Percentiles rank a stretch among this genome's conserved stretches.
Evolutionary conservation across 2,113 vertebrate species (phyloP).

Genomic region (Nipponia nippon): DNA sequence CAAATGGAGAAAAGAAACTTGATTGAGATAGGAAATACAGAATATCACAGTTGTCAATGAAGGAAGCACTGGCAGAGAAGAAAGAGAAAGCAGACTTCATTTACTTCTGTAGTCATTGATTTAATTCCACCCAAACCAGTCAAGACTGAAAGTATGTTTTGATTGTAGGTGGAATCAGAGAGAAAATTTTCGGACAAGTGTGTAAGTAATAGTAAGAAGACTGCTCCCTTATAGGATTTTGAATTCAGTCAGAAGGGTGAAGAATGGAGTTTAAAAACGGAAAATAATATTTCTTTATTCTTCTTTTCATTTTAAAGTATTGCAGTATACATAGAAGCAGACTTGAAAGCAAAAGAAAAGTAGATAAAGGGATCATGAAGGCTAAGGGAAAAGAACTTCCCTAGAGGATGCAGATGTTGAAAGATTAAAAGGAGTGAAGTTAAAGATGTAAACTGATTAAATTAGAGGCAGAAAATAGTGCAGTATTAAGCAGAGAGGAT

Average conservation of each 20-base stretch:
- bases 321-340: background rate
- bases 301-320: background rate
- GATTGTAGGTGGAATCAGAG: background rate
- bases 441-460: background rate
- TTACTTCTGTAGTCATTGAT: background rate
- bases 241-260: background rate
- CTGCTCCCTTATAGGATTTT: background rate
- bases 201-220: background rate
- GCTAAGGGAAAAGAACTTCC: background rate
- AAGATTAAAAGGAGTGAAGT: background rate
- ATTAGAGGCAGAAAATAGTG: background rate
- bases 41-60: background rate
- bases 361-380: background rate
- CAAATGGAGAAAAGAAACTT: background rate
- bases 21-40: background rate
- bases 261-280: background rate
- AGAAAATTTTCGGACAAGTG: background rate
- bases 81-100: background rate
- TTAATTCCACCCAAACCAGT: background rate
- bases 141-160: background rate
- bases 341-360: background rate
- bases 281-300: background rate
- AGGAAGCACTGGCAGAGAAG: background rate
- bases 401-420: background rate
- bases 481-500: background rate